Percentiles rank a stretch among this genome's conserved stretches.
phyloP scores from a whole-genome alignment of 1,140 invertebrate species.

The Samia ricini region DNA sequence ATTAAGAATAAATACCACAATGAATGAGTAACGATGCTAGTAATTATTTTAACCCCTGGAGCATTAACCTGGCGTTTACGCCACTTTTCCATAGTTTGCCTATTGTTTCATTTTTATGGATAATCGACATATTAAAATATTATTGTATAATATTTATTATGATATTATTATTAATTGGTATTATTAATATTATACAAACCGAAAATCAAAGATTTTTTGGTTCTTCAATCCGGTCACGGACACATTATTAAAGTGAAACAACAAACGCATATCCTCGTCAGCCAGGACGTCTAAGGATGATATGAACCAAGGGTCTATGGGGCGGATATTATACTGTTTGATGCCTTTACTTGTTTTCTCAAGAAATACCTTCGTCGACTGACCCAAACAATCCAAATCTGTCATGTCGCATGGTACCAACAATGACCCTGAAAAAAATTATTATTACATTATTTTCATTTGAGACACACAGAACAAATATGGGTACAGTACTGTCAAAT shows the following conservation, averaged over 20 bases:
- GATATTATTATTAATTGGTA: too few relatives aligned
- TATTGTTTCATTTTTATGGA: too few relatives aligned
- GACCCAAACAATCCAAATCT: slow-evolving; percentile 49
- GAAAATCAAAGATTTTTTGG: slow-evolving; percentile 48
- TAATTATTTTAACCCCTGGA: too few relatives aligned
- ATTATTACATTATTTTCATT: background rate
- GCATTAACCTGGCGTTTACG: too few relatives aligned
- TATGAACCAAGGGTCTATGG: slow-evolving; percentile 52
- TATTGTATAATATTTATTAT: too few relatives aligned
- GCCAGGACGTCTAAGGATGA: slow-evolving; percentile 28
- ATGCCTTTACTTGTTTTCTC: slow-evolving; percentile 49
- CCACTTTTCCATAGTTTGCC: too few relatives aligned
- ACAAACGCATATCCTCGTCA: slow-evolving; percentile 22
- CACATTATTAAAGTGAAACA: slow-evolving; percentile 42
- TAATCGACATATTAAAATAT: too few relatives aligned
- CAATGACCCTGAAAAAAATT: slow-evolving; percentile 34
- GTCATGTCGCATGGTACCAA: slow-evolving; percentile 43
- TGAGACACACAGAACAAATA: background rate
- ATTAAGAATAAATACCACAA: too few relatives aligned
- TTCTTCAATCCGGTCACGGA: slow-evolving; percentile 50
- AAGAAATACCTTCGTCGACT: slow-evolving; percentile 50
- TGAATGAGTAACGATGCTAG: too few relatives aligned
- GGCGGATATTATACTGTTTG: slow-evolving; percentile 43
- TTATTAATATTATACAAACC: slow-evolving; percentile 27
- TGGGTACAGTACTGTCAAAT: too few relatives aligned